A percentile compares a stretch with the other conserved stretches of the same genome.
Conservation (phyloP, 2,113 vertebrate species). For the Zosterops lateralis region DNA sequence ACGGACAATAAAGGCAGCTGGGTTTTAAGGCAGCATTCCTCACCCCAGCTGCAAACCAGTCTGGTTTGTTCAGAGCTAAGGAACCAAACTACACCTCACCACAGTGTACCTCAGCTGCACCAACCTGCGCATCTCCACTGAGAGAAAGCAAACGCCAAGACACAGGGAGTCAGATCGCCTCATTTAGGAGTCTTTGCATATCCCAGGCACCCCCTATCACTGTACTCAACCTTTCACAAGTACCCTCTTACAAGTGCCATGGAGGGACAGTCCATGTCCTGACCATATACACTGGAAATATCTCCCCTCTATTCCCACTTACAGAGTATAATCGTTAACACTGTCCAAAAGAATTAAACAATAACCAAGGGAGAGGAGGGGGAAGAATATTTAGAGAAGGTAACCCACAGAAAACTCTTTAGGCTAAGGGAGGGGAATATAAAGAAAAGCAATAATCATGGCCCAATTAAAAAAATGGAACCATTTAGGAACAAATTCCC, state of each 20-base stretch:
- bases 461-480: neutral
- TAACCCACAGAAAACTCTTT: neutral
- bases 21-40: neutral
- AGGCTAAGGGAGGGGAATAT: neutral
- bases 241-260: neutral
- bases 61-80: neutral
- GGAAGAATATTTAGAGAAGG: neutral
- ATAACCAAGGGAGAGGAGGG: neutral
- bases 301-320: neutral
- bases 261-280: neutral
- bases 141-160: neutral
- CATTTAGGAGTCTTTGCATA: neutral
- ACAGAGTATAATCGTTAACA: neutral
- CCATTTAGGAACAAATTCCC: neutral
- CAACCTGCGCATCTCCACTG: accelerated
- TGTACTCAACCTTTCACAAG: neutral
- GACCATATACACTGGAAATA: neutral
- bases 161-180: neutral
- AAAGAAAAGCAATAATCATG: neutral
- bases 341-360: neutral
- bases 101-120: neutral
- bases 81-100: neutral
- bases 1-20: neutral
- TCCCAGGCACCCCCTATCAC: neutral
- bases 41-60: neutral